Evolutionary conservation across 2,888 invertebrate species (phyloP).

Genomic region (Rhorus exstirpatorius): DNA sequence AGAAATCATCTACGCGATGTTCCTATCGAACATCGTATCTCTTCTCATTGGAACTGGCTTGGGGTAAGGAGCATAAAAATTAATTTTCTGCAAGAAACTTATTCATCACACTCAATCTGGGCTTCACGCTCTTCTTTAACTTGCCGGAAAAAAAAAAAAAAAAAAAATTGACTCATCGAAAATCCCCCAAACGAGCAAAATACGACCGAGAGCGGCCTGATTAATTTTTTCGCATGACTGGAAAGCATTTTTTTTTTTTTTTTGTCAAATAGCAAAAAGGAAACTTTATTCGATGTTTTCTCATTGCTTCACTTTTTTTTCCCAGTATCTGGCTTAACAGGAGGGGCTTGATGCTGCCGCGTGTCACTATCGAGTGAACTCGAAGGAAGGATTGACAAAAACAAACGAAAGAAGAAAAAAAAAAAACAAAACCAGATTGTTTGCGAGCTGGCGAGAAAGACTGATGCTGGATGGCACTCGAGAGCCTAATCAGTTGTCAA

Average conservation of each 20-base stretch:
- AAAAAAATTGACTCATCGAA: too few species aligned
- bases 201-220: too few species aligned
- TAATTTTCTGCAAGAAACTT: too few species aligned
- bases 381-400: too few species aligned
- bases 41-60: conserved; percentile 96
- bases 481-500: conserved; percentile 77
- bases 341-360: conserved; percentile 83
- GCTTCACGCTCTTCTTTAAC: too few species aligned
- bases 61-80: conserved; percentile 88
- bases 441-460: conserved; percentile 79
- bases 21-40: conserved; percentile 96
- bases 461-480: conserved; percentile 78
- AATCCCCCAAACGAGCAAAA: too few species aligned
- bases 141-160: too few species aligned
- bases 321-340: conserved; percentile 91
- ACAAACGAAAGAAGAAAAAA: conserved; percentile 53
- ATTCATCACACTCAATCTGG: too few species aligned
- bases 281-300: too few species aligned
- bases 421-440: conserved; percentile 61
- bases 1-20: conserved; percentile 95
- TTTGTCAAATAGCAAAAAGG: too few species aligned
- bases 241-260: too few species aligned
- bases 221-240: too few species aligned
- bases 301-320: conserved; percentile 72
- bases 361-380: conserved; percentile 82